Conservation (phyloP, 2,113 vertebrate genomes). For the Ptychochromis oligacanthus region DNA sequence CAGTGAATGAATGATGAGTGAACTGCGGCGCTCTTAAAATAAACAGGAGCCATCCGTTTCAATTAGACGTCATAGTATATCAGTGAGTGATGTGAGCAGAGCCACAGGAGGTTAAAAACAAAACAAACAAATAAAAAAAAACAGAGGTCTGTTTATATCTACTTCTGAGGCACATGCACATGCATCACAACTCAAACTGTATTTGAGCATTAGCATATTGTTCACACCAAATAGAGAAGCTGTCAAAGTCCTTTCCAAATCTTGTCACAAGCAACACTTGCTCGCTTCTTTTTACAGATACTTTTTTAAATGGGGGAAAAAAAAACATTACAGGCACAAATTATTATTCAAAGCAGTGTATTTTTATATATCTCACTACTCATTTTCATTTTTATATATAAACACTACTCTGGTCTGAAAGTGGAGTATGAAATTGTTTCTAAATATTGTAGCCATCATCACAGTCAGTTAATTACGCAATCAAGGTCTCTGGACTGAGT, state of each 20-base stretch:
- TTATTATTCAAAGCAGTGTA: not conserved
- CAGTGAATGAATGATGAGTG: not conserved
- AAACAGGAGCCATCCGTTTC: not conserved
- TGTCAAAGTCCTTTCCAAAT: not conserved
- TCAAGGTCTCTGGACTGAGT: not conserved
- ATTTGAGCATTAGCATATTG: not conserved
- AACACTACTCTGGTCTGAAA: not conserved
- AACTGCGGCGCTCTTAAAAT: not conserved
- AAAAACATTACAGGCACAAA: not conserved
- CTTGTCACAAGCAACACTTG: not conserved
- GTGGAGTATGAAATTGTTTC: not conserved
- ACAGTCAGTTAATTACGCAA: not conserved
- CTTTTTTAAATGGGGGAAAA: not conserved
- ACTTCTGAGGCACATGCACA: not conserved
- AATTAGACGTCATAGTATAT: not conserved
- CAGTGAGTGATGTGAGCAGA: not conserved
- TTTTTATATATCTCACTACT: not conserved
- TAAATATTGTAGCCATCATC: not conserved
- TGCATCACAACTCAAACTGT: not conserved
- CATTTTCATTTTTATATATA: conserved; percentile 2
- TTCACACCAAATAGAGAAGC: not conserved
- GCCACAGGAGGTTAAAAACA: not conserved
- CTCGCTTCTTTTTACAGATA: not conserved
- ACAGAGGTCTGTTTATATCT: not conserved
- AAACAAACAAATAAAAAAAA: not conserved